Evolutionary conservation across 2,113 vertebrate species (phyloP).

Genomic region (Scartelaos histophorus): DNA sequence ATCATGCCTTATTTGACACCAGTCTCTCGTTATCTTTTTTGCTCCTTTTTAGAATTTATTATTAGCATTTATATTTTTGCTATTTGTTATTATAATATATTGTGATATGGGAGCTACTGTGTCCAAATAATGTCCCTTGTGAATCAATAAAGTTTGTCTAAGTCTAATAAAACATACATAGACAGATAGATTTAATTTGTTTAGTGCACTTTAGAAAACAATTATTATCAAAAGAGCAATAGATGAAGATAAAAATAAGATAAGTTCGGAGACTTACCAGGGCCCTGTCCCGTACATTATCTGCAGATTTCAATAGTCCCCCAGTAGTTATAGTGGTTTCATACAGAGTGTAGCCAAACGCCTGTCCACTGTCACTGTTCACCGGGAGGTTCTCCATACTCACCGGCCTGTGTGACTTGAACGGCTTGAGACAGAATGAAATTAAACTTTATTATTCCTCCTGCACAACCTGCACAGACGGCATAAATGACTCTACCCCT

Average conservation of each 20-base stretch:
- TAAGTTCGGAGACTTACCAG: conserved; percentile 81
- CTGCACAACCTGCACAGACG: background rate
- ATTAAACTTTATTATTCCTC: background rate
- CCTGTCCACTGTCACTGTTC: conserved; percentile 85
- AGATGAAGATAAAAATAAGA: background rate
- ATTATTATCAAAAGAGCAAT: too few species aligned
- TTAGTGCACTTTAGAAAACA: too few species aligned
- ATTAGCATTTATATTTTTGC: background rate
- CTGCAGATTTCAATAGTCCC: conserved; percentile 79
- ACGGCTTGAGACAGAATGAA: conserved; percentile 72
- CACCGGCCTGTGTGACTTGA: conserved; percentile 79
- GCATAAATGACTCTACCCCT: conserved; percentile 71
- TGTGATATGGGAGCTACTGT: too few species aligned
- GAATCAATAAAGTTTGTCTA: too few species aligned
- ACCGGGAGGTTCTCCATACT: conserved; percentile 92
- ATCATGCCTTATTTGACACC: background rate
- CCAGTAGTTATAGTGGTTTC: conserved; percentile 83
- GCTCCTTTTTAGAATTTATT: background rate
- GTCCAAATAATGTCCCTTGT: too few species aligned
- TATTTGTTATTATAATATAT: too few species aligned
- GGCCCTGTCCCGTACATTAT: conserved; percentile 84
- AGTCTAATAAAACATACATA: too few species aligned
- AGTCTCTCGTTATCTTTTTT: background rate
- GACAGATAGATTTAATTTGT: too few species aligned
- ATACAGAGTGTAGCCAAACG: conserved; percentile 90